These are phyloP conservation scores for Sinocyclocheilus anophthalmus DNA, from an alignment of 2,113 vertebrate species.

Conservation along the genomic window DNA sequence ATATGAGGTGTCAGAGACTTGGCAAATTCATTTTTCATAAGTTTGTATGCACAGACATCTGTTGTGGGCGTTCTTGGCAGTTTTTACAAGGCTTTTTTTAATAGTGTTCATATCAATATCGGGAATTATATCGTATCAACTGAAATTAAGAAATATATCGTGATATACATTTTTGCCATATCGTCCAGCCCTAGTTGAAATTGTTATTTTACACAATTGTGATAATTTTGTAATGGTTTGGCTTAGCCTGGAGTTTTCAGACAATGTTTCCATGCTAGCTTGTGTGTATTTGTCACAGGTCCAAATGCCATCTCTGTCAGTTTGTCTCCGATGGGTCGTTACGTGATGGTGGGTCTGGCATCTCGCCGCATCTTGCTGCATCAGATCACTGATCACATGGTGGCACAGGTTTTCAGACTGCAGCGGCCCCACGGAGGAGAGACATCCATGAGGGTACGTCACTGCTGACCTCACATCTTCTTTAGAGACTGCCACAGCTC, in stretches of 20 bases:
- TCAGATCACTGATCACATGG: slow-evolving; percentile 98
- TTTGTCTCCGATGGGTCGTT: slow-evolving; percentile 95
- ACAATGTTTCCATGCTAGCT: background rate
- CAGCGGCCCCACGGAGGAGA: slow-evolving; percentile 97
- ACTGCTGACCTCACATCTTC: background rate
- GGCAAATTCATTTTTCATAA: too few species aligned
- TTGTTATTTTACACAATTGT: background rate
- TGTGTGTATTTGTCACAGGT: slow-evolving; percentile 70
- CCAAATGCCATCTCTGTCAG: slow-evolving; percentile 98
- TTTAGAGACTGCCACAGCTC: background rate
- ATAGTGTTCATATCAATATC: too few species aligned
- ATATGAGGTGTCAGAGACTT: too few species aligned
- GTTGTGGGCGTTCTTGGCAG: too few species aligned
- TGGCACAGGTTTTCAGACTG: slow-evolving; percentile 97
- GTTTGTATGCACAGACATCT: too few species aligned
- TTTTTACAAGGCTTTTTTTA: too few species aligned
- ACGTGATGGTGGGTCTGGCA: slow-evolving; percentile 96
- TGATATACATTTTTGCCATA: too few species aligned
- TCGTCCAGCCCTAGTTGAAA: background rate
- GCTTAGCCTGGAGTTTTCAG: background rate
- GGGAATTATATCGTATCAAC: too few species aligned
- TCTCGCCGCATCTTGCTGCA: slow-evolving; percentile 95
- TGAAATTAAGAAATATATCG: too few species aligned
- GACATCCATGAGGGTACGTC: slow-evolving; percentile 90
- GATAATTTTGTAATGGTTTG: background rate